phyloP scores from a whole-genome alignment of 2,113 vertebrate species.

The Speoplatyrhinus poulsoni region DNA sequence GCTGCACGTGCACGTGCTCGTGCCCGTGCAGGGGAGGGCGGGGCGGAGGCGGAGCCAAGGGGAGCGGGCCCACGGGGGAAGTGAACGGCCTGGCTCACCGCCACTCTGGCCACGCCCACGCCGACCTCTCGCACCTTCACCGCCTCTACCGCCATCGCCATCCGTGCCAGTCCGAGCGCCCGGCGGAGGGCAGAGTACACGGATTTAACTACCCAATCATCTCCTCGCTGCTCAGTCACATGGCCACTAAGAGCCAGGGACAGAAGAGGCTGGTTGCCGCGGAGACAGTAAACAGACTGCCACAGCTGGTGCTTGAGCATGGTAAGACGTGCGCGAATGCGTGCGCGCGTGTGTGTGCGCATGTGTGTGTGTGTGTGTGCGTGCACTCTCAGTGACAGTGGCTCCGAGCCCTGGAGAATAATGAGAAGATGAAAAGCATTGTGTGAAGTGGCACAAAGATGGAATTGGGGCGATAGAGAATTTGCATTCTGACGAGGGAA shows the following conservation, averaged over 20 bases:
- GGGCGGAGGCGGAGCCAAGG: constrained; percentile 24
- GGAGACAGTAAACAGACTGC: constrained; percentile 79
- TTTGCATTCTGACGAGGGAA: no score
- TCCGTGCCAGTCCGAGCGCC: constrained; percentile 23
- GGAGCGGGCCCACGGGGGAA: constrained; percentile 34
- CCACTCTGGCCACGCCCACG: constrained; percentile 77
- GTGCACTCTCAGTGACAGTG: not conserved
- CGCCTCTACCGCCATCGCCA: not conserved
- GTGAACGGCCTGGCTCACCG: constrained; percentile 72
- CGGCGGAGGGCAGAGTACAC: constrained; percentile 62
- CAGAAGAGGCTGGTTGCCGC: constrained; percentile 67
- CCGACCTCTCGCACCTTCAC: constrained; percentile 81
- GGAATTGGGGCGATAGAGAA: no score
- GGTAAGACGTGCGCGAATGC: constrained; percentile 82
- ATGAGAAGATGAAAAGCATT: no score
- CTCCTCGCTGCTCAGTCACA: constrained; percentile 73
- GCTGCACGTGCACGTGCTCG: constrained; percentile 9
- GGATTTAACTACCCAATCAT: constrained; percentile 94
- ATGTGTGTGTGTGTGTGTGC: not conserved
- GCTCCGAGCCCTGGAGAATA: not conserved
- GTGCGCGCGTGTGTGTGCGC: not conserved
- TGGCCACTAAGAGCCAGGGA: constrained; percentile 50
- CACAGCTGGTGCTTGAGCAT: constrained; percentile 84
- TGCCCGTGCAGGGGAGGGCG: constrained; percentile 10
- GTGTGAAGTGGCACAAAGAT: no score